Conservation (phyloP, 2,888 invertebrate genomes). For the Nomada goodeniana region DNA sequence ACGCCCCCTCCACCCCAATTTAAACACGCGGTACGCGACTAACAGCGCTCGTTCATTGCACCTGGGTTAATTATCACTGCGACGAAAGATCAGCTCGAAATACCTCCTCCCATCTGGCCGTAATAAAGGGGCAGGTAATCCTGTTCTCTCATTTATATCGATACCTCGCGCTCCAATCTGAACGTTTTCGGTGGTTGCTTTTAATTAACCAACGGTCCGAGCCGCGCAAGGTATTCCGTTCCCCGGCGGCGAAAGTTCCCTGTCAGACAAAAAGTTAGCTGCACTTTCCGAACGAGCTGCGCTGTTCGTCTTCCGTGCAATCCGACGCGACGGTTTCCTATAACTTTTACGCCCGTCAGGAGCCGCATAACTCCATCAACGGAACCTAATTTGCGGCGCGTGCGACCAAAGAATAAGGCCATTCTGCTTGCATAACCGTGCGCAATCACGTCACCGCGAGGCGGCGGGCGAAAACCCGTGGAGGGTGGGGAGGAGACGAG, state of each 20-base stretch:
- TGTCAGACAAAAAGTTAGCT: conserved; percentile 16
- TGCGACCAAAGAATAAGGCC: conserved; percentile 14
- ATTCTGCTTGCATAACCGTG: conserved; percentile 4
- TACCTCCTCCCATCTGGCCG: no score
- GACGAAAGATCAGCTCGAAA: no score
- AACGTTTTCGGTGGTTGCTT: conserved; percentile 5
- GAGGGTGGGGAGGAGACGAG: background rate
- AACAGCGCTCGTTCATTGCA: no score
- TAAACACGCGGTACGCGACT: no score
- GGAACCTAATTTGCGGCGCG: conserved; percentile 35
- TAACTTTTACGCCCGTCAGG: conserved; percentile 16
- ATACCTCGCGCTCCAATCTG: no score
- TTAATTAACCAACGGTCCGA: conserved; percentile 19
- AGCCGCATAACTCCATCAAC: conserved; percentile 15
- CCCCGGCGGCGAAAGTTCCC: background rate
- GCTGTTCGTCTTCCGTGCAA: conserved; percentile 13
- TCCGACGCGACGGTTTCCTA: background rate
- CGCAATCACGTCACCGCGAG: background rate
- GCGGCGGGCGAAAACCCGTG: background rate
- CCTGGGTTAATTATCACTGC: no score
- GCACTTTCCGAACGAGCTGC: conserved; percentile 12
- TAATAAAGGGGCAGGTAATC: no score
- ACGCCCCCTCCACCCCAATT: no score
- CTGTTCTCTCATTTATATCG: no score
- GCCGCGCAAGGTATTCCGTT: conserved; percentile 23